Conservation (phyloP, 2,113 vertebrate genomes). For the Paradisaea rubra region DNA sequence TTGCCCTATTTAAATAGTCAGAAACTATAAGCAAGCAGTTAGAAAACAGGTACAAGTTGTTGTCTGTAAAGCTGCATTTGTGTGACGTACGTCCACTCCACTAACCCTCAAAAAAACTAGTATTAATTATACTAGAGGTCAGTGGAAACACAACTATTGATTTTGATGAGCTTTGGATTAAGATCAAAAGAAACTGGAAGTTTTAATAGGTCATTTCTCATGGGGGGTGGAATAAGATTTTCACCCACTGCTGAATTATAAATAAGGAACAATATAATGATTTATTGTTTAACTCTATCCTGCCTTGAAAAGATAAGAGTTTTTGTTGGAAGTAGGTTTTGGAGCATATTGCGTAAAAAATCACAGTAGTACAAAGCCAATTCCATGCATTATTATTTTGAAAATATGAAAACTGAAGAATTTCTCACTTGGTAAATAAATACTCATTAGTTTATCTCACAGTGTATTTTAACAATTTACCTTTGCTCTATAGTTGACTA, state of each 20-base stretch:
- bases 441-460: background rate
- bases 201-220: background rate
- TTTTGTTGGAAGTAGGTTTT: background rate
- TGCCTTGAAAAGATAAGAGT: background rate
- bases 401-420: background rate
- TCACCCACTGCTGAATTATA: background rate
- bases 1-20: background rate
- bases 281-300: background rate
- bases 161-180: background rate
- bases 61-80: background rate
- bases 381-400: background rate
- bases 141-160: background rate
- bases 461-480: background rate
- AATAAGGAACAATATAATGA: background rate
- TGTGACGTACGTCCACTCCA: background rate
- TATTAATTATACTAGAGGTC: background rate
- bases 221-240: background rate
- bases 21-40: background rate
- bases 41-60: background rate
- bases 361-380: background rate
- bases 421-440: background rate
- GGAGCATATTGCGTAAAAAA: background rate
- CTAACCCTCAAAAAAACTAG: background rate
- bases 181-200: background rate
- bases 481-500: background rate